Evolutionary conservation across 2,113 vertebrate species (phyloP), one percentile per base, ranked within the genome.

Genomic region (Eurystomus gularis): DNA sequence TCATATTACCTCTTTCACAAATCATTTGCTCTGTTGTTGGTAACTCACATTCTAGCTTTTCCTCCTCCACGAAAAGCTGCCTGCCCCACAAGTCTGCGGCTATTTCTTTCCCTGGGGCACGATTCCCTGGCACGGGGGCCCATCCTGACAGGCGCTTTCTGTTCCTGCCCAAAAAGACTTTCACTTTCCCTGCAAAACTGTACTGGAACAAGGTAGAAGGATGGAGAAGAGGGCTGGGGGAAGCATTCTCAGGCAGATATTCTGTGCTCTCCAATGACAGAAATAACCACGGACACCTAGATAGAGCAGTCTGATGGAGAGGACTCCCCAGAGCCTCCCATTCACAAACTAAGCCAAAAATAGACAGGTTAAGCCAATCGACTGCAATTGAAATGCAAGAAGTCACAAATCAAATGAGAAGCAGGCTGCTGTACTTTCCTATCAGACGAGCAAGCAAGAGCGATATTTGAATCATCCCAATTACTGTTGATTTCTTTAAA

Each of bases 1-100:
- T 97, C 96, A 17, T 76, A 91, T 93, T 95, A 94, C 95, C 35
- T 83, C 84, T 92, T 94, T 88, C 91, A 96, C 90, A 95, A 97
- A 93, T 88, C 72, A 94, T 91, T 91, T 85, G n/a, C 78, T 62
- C 73, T 70, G 24, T 24, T 86, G 24, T 60, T 81, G 55, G 73
- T 69, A 91, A 85, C 52, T 71, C 46, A 49, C n/a, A 68, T 95
- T 86, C 82, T 86, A 81, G 55, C 66, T 91, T 96, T 73, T 85
- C 78, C 86, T 77, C 17, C 83, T 93, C 81, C 83, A 70, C 7
- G 8, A 54, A 86, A 92, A 66, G 17, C 29, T 1, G 33, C 42
- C 77, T 39, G 70, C 65, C 62, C 66, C 81, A 55, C 62, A 84
- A 62, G 37, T 70, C 89, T 94, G 77, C 0, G 1, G 82, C 78